Base-by-base conservation (phyloP, 2,888 invertebrate species). In the Amphimallon solstitiale region DNA sequence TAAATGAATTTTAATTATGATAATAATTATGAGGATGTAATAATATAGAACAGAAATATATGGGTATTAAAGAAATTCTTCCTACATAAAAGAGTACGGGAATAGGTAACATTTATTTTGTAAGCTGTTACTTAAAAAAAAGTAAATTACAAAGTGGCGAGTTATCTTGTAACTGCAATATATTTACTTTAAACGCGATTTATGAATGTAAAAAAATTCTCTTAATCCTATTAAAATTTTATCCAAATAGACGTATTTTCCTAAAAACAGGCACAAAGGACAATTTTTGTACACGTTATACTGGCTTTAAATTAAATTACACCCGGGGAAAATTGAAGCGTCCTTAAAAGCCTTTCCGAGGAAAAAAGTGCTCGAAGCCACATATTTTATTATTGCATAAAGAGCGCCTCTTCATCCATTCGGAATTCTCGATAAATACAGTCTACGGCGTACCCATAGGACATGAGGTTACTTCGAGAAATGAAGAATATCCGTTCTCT, bases 381-480 rank as follows among this genome's bases (percentile, higher is more conserved):
- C 40, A 56, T 56, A 56, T 56, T 56, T 56, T 56, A 56, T 43
- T 56, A 56, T 56, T 43, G 56, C 56, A 56, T 56, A 56, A 56
- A 40, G 43, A 43, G 43, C 40, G 56, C 15, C 56, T 56, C 56
- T 43, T 56, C 56, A 56, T 43, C 40, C 56, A 29, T 56, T 40
- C 40, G 23, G 56, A 56, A 43, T 56, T 56, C 40, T 43, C 56
- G 56, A 56, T 56, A 56, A 56, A 43, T 43, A 56, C 40, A 14
- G 43, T 21, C 43, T 23, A 56, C 21, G 40, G 23, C 23, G 29
- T 40, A 17, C 23, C 14, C 56, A n/a, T 40, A 54, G 23, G 38
- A n/a, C 15, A 7, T 21, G 35, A 48, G 23, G 48, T 23, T 21
- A 38, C 21, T 37, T 14, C 12, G 3, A 56, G 40, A 40, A 56